These are phyloP conservation scores for Tetramorium alpestre DNA, from an alignment of 1,140 invertebrate genomes.

Conservation along the genomic window DNA sequence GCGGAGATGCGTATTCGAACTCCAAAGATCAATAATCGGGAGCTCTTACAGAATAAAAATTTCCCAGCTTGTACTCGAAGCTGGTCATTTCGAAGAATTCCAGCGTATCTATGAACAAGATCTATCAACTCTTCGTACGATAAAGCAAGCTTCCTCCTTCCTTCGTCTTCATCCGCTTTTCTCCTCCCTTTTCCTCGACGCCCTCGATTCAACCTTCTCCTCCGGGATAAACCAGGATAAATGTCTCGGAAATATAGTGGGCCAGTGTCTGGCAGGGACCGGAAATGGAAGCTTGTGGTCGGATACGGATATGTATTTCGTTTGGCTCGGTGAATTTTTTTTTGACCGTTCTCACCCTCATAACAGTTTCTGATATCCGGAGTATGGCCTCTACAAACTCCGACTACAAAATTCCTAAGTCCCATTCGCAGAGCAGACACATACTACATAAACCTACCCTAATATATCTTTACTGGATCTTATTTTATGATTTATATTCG, in stretches of 20 bases:
- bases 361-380: slow-evolving; percentile 84
- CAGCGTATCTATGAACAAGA: slow-evolving; percentile 59
- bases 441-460: background rate
- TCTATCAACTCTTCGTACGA: slow-evolving; percentile 64
- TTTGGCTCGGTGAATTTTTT: slow-evolving; percentile 81
- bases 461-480: background rate
- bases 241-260: slow-evolving; percentile 86
- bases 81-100: slow-evolving; percentile 45
- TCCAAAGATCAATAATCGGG: slow-evolving; percentile 25
- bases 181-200: slow-evolving; percentile 4
- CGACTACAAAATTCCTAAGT: slow-evolving; percentile 46
- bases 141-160: slow-evolving; percentile 31
- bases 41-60: slow-evolving; percentile 39
- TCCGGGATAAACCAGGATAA: slow-evolving; percentile 86
- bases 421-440: background rate
- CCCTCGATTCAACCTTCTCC: slow-evolving; percentile 63
- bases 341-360: slow-evolving; percentile 70
- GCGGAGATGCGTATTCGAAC: slow-evolving; percentile 41
- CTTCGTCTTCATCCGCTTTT: background rate
- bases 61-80: background rate
- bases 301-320: slow-evolving; percentile 86
- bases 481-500: background rate
- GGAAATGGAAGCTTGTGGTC: slow-evolving; percentile 87
- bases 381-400: slow-evolving; percentile 65
- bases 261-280: slow-evolving; percentile 82